phyloP scores from a whole-genome alignment of 2,888 invertebrate genomes.

The Ischnura elegans region DNA sequence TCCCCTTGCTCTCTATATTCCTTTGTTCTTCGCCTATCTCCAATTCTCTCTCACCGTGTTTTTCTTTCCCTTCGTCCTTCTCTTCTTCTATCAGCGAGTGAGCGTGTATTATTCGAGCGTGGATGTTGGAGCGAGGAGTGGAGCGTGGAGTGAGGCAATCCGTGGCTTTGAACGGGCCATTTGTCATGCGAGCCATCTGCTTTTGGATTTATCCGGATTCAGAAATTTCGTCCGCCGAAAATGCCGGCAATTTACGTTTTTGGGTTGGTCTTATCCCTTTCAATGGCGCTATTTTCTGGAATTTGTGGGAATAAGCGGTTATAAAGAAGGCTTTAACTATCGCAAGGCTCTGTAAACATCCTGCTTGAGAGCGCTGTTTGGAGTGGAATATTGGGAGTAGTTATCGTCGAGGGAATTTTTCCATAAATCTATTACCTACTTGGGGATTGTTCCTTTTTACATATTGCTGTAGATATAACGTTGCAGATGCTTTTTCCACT shows the following conservation, averaged over 20 bases:
- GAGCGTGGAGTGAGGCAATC: too few relatives aligned
- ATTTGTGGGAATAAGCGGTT: background rate
- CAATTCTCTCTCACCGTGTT: too few relatives aligned
- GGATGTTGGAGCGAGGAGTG: background rate
- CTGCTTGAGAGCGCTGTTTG: too few relatives aligned
- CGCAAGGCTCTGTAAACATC: too few relatives aligned
- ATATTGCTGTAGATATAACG: too few relatives aligned
- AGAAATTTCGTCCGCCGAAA: background rate
- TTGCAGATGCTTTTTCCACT: too few relatives aligned
- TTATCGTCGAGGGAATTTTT: too few relatives aligned
- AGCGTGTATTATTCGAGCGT: background rate
- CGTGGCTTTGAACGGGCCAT: background rate
- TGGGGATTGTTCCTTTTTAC: too few relatives aligned
- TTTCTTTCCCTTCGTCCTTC: background rate
- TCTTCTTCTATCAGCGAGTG: background rate
- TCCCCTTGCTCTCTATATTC: background rate
- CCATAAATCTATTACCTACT: too few relatives aligned
- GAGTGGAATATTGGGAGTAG: too few relatives aligned
- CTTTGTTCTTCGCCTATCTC: background rate
- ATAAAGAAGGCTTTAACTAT: too few relatives aligned
- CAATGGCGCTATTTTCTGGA: background rate
- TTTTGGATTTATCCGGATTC: background rate
- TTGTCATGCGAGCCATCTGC: conserved; percentile 3
- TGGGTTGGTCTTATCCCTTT: background rate
- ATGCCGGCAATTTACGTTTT: background rate